Conservation (phyloP, 1,140 invertebrate genomes). For the Achatina immaculata region DNA sequence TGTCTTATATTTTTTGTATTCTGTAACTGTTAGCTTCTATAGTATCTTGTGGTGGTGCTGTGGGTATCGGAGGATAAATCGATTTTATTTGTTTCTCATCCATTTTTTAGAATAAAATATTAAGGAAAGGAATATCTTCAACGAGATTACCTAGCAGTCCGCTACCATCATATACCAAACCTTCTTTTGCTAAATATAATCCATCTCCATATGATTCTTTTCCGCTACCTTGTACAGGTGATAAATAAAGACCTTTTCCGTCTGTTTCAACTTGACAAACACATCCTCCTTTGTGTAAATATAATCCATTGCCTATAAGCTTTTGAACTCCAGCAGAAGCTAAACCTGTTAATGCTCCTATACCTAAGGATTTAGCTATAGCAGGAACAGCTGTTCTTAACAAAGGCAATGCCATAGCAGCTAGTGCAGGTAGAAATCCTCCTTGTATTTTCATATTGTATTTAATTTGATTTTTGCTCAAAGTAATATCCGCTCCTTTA, state of each 20-base stretch:
- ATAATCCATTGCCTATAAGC: slow-evolving; percentile 11
- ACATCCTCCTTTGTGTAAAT: neutral
- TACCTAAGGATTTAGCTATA: neutral
- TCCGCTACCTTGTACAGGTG: neutral
- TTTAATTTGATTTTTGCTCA: slow-evolving; percentile 2
- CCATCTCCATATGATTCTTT: neutral
- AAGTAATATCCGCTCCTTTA: slow-evolving; percentile 3
- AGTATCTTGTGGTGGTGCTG: neutral
- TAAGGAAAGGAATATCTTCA: neutral
- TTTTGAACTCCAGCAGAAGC: neutral
- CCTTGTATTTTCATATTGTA: neutral
- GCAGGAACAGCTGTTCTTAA: neutral
- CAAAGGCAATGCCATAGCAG: neutral
- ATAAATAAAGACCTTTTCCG: neutral
- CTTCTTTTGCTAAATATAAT: neutral
- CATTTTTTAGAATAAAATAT: neutral
- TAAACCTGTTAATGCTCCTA: slow-evolving; percentile 4
- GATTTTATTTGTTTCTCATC: neutral
- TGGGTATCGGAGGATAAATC: neutral
- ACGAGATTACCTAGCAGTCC: too few relatives aligned
- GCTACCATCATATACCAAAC: neutral
- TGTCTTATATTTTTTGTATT: neutral
- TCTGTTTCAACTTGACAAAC: slow-evolving; percentile 8
- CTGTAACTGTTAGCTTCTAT: slow-evolving; percentile 10
- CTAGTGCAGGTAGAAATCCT: neutral